Percentiles rank a stretch among this genome's conserved stretches.
phyloP scores from a whole-genome alignment of 2,797 vertebrate species.

The Cynodonichthys magdalenae region DNA sequence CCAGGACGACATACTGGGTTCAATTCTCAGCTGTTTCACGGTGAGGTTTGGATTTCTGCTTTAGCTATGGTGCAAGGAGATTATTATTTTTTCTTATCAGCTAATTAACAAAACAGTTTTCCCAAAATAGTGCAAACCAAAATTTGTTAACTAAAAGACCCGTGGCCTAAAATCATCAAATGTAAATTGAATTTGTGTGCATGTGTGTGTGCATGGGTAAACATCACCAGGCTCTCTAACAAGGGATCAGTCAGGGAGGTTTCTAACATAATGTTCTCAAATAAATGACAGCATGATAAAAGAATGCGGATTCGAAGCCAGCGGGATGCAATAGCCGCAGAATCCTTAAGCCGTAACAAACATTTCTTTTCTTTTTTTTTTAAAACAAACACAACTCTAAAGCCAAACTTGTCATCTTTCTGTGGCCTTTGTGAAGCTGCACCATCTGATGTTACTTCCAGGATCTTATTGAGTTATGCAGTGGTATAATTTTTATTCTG shows the following conservation, averaged over 20 bases:
- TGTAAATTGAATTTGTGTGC: not conserved
- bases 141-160: no score
- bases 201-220: conserved; percentile 4
- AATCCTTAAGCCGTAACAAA: conserved; percentile 62
- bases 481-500: conserved; percentile 36
- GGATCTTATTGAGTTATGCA: conserved; percentile 25
- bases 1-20: conserved; percentile 1
- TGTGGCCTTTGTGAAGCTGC: conserved; percentile 31
- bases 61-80: no score
- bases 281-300: conserved; percentile 60
- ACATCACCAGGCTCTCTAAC: conserved; percentile 36
- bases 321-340: conserved; percentile 18
- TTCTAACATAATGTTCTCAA: conserved; percentile 57
- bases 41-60: not conserved
- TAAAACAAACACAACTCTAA: conserved; percentile 33
- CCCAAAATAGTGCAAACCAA: no score
- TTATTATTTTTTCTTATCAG: no score
- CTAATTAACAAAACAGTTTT: no score
- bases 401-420: conserved; percentile 51
- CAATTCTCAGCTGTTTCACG: conserved; percentile 1
- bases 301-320: conserved; percentile 38
- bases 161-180: no score
- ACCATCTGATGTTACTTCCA: conserved; percentile 33
- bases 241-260: conserved; percentile 38
- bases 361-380: conserved; percentile 42